Evolutionary conservation across 2,888 invertebrate species (phyloP), one percentile per base, ranked within the genome.

Genomic region (Drosophila prolongata): DNA sequence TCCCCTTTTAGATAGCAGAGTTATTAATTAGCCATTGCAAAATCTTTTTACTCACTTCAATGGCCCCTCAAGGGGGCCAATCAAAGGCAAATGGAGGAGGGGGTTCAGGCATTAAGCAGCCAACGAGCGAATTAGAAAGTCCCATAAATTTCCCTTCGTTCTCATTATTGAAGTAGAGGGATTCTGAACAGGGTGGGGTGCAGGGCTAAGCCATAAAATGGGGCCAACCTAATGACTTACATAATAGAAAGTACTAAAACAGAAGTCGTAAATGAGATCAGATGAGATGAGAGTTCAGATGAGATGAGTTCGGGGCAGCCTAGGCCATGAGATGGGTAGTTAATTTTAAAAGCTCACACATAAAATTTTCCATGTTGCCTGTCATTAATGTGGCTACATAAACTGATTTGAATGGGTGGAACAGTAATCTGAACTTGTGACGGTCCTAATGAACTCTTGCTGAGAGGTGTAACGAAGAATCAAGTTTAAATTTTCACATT

Each of bases 171-270:
- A 24, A 56, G 61, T 35, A 13, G 60, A 35, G 61, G 59, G 64
- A 64, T 67, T 58, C 52, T 6, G 49, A 35, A 58, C 44, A 37
- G 57, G 54, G 49, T 27, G 27, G 74, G 54, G 68, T 50, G 27
- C 79, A 56, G 35, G 70, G 66, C 58, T 75, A 54, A 54, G 68
- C 74, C 78, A 84, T 84, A 75, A 87, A 85, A 59, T 35, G 69
- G 55, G 53, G 58, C 72, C 79, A 69, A 60, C 71, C 65, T 82
- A 87, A 87, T 77, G 82, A 75, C 77, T 62, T 50, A 58, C 82
- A 69, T 87, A 80, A 82, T 79, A 69, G 47, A 40, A 60, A 61
- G 79, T 60, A 81, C 75, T 85, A 77, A 87, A 85, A 87, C 73
- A 79, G 65, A n/a, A 77, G 76, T 74, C 87, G 82, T 85, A 75